Conservation (phyloP, 2,797 vertebrate genomes). For the Discoglossus pictus region DNA sequence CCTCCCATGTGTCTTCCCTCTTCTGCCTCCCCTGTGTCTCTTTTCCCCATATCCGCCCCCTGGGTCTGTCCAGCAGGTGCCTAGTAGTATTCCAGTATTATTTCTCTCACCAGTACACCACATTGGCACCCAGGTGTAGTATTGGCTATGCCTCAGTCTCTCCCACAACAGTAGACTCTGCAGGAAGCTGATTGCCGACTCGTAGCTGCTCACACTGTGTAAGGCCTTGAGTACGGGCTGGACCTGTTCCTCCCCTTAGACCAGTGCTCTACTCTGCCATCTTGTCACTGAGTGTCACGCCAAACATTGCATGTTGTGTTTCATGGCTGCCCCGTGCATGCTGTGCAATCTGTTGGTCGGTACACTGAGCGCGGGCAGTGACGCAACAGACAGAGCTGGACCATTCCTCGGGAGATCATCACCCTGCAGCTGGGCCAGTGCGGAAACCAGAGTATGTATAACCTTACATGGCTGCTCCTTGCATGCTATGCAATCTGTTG, state of each 20-base stretch:
- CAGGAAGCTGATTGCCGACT: slow-evolving; percentile 81
- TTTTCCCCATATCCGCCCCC: too few species aligned
- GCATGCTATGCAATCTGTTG: too few species aligned
- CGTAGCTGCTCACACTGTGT: slow-evolving; percentile 80
- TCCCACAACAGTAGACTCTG: slow-evolving; percentile 91
- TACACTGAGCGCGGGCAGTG: slow-evolving; percentile 23
- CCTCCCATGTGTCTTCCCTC: too few species aligned
- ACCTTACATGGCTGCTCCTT: too few species aligned
- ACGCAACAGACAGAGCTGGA: slow-evolving; percentile 19
- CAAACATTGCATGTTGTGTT: neutral
- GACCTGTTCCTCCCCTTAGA: slow-evolving; percentile 73
- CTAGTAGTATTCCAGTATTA: too few species aligned
- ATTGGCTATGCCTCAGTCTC: slow-evolving; percentile 82
- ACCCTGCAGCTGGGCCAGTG: slow-evolving; percentile 94
- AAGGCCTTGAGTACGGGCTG: slow-evolving; percentile 75
- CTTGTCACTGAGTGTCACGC: too few species aligned
- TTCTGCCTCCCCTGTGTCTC: too few species aligned
- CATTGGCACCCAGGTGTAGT: slow-evolving; percentile 77
- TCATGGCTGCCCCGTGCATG: slow-evolving; percentile 1
- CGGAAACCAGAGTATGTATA: slow-evolving; percentile 90
- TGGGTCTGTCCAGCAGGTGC: too few species aligned
- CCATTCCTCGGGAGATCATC: slow-evolving; percentile 96
- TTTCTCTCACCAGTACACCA: slow-evolving; percentile 90
- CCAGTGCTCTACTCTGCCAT: too few species aligned
- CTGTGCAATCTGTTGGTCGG: neutral